phyloP scores from a whole-genome alignment of 2,888 invertebrate genomes.

The Epistrophe grossulariae region DNA sequence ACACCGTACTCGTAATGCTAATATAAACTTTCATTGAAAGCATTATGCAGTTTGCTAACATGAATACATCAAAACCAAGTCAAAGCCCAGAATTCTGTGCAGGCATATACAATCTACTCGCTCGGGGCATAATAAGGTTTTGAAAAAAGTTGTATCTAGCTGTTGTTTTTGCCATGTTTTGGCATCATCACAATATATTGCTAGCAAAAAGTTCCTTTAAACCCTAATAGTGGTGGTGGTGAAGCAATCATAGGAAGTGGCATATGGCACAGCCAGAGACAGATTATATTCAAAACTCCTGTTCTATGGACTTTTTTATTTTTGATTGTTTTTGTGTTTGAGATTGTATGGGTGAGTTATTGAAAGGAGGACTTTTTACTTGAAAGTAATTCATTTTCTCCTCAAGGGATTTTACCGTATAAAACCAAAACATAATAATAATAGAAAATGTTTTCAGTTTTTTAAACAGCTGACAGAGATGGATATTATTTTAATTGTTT shows the following conservation, averaged over 20 bases:
- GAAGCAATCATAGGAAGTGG: slow-evolving; percentile 20
- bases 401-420: slow-evolving; percentile 7
- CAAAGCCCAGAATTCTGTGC: slow-evolving; percentile 25
- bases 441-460: not conserved
- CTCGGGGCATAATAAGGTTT: slow-evolving; percentile 27
- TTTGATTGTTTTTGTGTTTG: not conserved
- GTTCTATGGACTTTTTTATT: slow-evolving; percentile 1
- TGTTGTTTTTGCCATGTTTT: not conserved
- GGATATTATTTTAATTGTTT: slow-evolving; percentile 35
- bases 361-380: slow-evolving; percentile 2
- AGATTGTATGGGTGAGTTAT: not conserved
- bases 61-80: slow-evolving; percentile 30
- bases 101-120: not conserved
- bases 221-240: not conserved
- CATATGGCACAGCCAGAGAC: slow-evolving; percentile 22
- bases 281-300: slow-evolving; percentile 26
- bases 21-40: slow-evolving; percentile 10
- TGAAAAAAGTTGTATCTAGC: slow-evolving; percentile 24
- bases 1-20: slow-evolving; percentile 22
- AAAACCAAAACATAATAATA: not conserved
- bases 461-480: slow-evolving; percentile 19
- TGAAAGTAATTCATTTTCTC: slow-evolving; percentile 9
- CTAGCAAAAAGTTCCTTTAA: slow-evolving; percentile 22
- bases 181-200: not conserved
- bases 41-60: slow-evolving; percentile 25